These are phyloP conservation scores for Chloroceryle inda DNA, from an alignment of 2,797 vertebrate genomes.

Conservation along the genomic window DNA sequence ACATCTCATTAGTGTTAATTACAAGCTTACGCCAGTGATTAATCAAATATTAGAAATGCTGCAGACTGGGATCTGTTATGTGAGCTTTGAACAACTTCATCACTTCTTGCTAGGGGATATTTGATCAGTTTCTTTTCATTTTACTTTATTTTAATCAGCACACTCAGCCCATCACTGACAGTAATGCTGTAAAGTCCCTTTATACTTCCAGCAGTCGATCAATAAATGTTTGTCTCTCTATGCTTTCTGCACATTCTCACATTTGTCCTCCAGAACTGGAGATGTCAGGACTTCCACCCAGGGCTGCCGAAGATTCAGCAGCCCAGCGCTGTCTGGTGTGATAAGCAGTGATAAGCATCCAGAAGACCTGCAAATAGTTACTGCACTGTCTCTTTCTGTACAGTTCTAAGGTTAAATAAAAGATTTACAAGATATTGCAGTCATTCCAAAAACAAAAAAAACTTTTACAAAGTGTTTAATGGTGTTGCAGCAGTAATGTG, in stretches of 20 bases:
- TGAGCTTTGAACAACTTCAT: constrained; percentile 5
- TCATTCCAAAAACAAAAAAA: not conserved
- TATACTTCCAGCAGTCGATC: not conserved
- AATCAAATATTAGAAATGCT: constrained; percentile 33
- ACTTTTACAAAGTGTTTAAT: not conserved
- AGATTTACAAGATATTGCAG: not conserved
- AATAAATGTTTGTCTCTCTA: not conserved
- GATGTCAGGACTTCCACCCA: constrained; percentile 26
- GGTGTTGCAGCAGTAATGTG: not conserved
- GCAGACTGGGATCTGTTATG: not conserved
- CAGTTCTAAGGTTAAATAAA: not conserved
- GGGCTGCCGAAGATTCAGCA: not conserved
- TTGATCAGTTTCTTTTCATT: constrained; percentile 16
- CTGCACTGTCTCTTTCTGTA: constrained; percentile 1
- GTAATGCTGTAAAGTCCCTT: not conserved
- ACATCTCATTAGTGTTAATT: constrained; percentile 39
- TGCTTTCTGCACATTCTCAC: not conserved
- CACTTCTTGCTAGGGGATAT: constrained; percentile 8
- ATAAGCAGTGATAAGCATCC: not conserved
- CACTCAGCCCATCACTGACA: not conserved
- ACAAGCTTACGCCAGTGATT: not conserved
- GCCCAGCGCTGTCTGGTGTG: not conserved
- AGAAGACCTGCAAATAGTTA: not conserved
- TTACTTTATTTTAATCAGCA: constrained; percentile 30
- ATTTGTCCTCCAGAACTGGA: constrained; percentile 3